Conservation (phyloP, 1,140 invertebrate genomes). For the Halyomorpha halys region DNA sequence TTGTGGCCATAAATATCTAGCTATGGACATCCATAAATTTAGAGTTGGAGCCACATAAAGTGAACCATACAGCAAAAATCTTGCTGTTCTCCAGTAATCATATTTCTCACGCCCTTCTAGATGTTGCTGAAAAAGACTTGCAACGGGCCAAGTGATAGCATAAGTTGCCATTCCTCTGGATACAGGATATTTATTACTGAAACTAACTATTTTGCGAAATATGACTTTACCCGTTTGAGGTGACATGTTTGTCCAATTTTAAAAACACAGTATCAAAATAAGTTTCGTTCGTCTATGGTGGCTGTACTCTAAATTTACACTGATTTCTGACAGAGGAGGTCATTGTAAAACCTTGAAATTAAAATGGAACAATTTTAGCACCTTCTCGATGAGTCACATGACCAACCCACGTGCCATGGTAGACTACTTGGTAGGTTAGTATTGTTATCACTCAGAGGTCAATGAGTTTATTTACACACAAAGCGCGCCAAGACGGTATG, state of each 20-base stretch:
- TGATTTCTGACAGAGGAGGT: conserved; percentile 12
- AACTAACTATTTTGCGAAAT: conserved; percentile 37
- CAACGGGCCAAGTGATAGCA: conserved; percentile 55
- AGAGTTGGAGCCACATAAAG: conserved; percentile 60
- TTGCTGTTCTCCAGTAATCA: conserved; percentile 45
- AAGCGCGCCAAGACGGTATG: too few relatives aligned
- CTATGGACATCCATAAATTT: conserved; percentile 55
- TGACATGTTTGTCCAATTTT: background rate
- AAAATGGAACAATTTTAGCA: conserved; percentile 4
- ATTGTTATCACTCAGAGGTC: too few relatives aligned
- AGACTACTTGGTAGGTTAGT: background rate
- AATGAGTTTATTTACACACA: too few relatives aligned
- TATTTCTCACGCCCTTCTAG: conserved; percentile 43
- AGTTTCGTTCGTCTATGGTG: conserved; percentile 32
- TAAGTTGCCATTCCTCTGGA: conserved; percentile 61
- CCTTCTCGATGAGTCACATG: background rate
- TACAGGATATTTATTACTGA: conserved; percentile 43
- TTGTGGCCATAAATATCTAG: conserved; percentile 51
- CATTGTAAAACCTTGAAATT: conserved; percentile 21
- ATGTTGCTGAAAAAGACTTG: conserved; percentile 50
- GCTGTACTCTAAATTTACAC: conserved; percentile 16
- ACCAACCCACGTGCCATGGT: background rate
- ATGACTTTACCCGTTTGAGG: conserved; percentile 24
- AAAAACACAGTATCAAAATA: background rate
- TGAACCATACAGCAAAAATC: conserved; percentile 57